A percentile compares a stretch with the other conserved stretches of the same genome.
These are phyloP conservation scores for Peromyscus attwateri DNA, from an alignment of 2,797 vertebrate genomes.

Conservation along the genomic window DNA sequence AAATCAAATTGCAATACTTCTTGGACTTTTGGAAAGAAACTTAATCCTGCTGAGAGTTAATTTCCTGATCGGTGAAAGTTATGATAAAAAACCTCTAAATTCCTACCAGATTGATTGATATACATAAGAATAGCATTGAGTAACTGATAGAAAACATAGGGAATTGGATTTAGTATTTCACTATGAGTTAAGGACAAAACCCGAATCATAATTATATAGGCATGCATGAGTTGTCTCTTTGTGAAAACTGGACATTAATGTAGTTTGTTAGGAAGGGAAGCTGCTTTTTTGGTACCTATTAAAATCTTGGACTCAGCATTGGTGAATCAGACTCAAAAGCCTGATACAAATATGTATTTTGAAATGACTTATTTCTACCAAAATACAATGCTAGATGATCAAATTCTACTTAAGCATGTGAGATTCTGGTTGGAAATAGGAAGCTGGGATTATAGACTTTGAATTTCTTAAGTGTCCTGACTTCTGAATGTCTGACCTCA, in stretches of 20 bases:
- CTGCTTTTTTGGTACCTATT: neutral
- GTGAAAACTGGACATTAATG: neutral
- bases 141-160: neutral
- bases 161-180: neutral
- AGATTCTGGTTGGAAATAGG: neutral
- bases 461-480: neutral
- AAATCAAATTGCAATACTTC: conserved; percentile 18
- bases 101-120: neutral
- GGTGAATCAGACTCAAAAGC: conserved; percentile 32
- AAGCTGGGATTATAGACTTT: neutral
- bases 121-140: neutral
- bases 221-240: neutral
- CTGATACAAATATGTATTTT: neutral
- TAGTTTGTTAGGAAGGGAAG: neutral
- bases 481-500: neutral
- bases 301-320: neutral
- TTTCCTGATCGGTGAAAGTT: neutral
- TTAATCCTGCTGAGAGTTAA: neutral
- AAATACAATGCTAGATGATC: conserved; percentile 7
- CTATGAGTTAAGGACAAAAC: conserved; percentile 26
- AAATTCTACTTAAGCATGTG: neutral
- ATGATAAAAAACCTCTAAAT: conserved; percentile 5
- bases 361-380: conserved; percentile 14
- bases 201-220: conserved; percentile 10
- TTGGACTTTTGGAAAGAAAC: conserved; percentile 1